Percentiles rank a stretch among this genome's conserved stretches.
Conservation (phyloP, 2,797 vertebrate genomes). For the Spinus pinus region DNA sequence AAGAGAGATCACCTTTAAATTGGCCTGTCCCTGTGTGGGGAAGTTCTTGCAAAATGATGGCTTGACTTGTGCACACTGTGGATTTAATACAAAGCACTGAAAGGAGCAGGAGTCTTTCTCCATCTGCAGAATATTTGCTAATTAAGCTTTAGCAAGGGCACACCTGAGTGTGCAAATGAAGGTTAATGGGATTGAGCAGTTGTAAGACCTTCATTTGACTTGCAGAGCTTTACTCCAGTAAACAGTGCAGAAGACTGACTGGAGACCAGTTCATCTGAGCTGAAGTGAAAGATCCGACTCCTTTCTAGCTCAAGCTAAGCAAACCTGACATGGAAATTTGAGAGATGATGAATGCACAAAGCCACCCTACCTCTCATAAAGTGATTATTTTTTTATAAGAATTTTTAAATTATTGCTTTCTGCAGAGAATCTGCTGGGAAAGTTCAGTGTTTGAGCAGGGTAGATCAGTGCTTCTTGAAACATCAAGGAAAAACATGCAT, state of each 20-base stretch:
- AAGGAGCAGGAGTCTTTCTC: neutral
- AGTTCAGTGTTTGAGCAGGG: neutral
- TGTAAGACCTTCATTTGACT: conserved; percentile 17
- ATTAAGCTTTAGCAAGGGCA: neutral
- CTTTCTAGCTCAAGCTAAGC: neutral
- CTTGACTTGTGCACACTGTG: neutral
- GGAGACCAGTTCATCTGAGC: neutral
- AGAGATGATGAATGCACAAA: neutral
- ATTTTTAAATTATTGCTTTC: neutral
- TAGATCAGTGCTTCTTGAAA: neutral
- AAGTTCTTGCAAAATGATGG: neutral
- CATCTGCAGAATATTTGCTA: neutral
- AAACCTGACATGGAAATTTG: neutral
- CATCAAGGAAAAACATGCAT: neutral
- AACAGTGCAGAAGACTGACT: neutral
- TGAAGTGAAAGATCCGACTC: neutral
- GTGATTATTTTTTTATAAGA: neutral
- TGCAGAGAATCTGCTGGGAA: neutral
- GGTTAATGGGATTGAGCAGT: conserved; percentile 32
- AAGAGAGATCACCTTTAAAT: neutral
- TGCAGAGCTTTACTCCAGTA: neutral
- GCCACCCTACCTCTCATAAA: neutral
- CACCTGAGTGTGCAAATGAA: neutral
- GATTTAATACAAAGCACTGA: neutral
- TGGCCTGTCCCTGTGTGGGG: neutral